phyloP scores from a whole-genome alignment of 2,888 invertebrate species.

The Agonopterix arenella region DNA sequence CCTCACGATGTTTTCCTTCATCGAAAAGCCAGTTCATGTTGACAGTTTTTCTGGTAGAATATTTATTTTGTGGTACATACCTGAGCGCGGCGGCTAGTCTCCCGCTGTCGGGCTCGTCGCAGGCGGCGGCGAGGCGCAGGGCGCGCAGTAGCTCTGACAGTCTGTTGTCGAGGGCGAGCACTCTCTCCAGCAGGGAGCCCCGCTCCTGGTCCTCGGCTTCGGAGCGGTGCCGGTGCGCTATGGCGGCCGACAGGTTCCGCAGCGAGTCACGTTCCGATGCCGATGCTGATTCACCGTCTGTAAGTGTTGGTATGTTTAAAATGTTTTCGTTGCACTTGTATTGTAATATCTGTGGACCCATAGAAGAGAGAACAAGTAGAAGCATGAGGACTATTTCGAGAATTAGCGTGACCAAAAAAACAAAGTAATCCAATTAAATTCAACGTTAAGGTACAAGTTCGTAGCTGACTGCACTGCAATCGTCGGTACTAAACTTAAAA shows the following conservation, averaged over 20 bases:
- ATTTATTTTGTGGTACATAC: constrained; percentile 40
- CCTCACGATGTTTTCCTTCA: no score
- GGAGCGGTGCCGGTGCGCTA: constrained; percentile 82
- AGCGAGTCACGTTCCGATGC: constrained; percentile 81
- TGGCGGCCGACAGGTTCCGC: constrained; percentile 86
- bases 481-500: no score
- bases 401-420: no score
- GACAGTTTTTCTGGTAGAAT: no score
- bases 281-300: constrained; percentile 43
- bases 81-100: constrained; percentile 57
- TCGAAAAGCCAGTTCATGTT: no score
- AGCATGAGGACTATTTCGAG: no score
- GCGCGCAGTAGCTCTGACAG: constrained; percentile 85
- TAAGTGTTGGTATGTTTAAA: not conserved
- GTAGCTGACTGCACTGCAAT: no score
- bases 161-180: constrained; percentile 77
- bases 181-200: constrained; percentile 42
- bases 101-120: constrained; percentile 75
- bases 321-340: no score
- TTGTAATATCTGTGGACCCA: no score
- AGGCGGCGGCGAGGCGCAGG: constrained; percentile 83
- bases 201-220: constrained; percentile 74
- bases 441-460: no score
- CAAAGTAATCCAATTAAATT: no score
- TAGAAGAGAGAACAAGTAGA: no score